These are phyloP conservation scores for Drosophila yooni DNA, from an alignment of 2,888 invertebrate species.

Conservation along the genomic window DNA sequence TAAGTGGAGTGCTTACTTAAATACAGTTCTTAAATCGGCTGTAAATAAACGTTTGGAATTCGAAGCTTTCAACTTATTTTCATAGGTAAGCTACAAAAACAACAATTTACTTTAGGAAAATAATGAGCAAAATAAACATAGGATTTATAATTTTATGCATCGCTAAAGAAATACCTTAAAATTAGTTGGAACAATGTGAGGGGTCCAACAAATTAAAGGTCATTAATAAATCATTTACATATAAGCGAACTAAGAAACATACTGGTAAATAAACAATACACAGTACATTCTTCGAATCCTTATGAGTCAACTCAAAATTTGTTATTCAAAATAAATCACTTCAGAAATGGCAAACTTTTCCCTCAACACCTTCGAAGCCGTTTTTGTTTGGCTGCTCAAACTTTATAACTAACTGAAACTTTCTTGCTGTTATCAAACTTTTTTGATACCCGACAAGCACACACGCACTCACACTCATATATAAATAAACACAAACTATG, in stretches of 20 bases:
- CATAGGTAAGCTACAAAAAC: conserved; percentile 45
- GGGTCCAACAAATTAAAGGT: background rate
- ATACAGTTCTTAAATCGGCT: background rate
- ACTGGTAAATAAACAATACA: background rate
- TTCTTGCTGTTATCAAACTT: conserved; percentile 60
- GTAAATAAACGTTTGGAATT: conserved; percentile 54
- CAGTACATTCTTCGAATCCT: background rate
- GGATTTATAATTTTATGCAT: background rate
- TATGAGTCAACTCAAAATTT: background rate
- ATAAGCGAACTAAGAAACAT: background rate
- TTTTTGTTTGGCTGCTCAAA: conserved; percentile 24
- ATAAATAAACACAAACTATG: background rate
- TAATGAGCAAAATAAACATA: background rate
- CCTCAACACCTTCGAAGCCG: conserved; percentile 9
- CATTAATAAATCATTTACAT: background rate
- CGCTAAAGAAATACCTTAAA: background rate
- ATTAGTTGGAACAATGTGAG: background rate
- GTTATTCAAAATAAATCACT: background rate
- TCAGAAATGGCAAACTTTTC: conserved; percentile 7
- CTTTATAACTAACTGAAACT: conserved; percentile 35
- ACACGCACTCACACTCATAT: background rate
- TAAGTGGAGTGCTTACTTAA: conserved; percentile 44
- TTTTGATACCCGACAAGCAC: conserved; percentile 23
- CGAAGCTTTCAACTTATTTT: background rate
- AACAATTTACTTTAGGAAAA: background rate